Percentiles rank a stretch among this genome's conserved stretches.
phyloP scores from a whole-genome alignment of 2,797 vertebrate species.

The Hephaestus fuliginosus region DNA sequence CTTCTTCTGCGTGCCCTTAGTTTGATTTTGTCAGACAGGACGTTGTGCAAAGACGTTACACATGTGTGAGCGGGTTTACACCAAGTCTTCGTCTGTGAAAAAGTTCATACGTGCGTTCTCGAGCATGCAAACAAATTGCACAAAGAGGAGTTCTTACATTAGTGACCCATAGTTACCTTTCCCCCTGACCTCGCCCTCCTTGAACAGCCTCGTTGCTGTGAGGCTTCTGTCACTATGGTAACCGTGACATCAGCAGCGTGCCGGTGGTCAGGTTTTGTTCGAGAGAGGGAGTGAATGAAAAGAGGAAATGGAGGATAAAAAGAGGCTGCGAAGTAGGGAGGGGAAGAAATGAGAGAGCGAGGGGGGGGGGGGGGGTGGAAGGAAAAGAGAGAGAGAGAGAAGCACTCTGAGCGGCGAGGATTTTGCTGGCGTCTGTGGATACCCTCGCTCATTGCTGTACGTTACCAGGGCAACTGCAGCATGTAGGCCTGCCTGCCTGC shows the following conservation, averaged over 20 bases:
- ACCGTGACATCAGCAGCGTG: constrained; percentile 82
- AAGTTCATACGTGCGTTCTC: neutral
- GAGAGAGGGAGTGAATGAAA: constrained; percentile 63
- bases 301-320: constrained; percentile 74
- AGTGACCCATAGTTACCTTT: constrained; percentile 80
- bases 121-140: constrained; percentile 27
- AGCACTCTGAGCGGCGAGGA: constrained; percentile 42
- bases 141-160: constrained; percentile 50
- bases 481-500: constrained; percentile 69
- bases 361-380: constrained; percentile 39
- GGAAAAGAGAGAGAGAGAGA: constrained; percentile 36
- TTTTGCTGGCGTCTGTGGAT: constrained; percentile 57
- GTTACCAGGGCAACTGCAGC: constrained; percentile 87
- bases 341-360: constrained; percentile 56
- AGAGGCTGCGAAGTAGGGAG: constrained; percentile 48
- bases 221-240: constrained; percentile 83
- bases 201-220: constrained; percentile 60
- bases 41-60: constrained; percentile 11
- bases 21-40: constrained; percentile 10
- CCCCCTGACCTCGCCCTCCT: constrained; percentile 73
- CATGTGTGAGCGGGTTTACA: neutral
- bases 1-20: neutral
- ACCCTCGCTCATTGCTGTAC: constrained; percentile 63
- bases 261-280: constrained; percentile 79
- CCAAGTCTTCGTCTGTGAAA: neutral